Conservation (phyloP, 2,888 invertebrate species). For the Stenoptilia bipunctidactyla region DNA sequence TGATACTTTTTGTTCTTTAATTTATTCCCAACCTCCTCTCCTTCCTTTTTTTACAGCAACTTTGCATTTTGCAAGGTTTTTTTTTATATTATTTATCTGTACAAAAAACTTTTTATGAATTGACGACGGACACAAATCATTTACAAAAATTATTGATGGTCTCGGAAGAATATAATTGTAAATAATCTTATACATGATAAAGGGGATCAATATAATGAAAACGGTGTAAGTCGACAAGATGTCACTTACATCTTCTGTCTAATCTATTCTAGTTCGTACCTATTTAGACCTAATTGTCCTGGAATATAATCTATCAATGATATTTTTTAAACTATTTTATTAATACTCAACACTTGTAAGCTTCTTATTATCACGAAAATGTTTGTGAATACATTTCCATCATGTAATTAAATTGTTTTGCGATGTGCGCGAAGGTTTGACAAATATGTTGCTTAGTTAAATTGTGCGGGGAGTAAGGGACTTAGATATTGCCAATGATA, state of each 20-base stretch:
- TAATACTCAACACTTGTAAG: slow-evolving; percentile 24
- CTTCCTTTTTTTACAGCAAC: slow-evolving; percentile 30
- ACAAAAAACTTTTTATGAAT: not conserved
- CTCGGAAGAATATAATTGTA: slow-evolving; percentile 34
- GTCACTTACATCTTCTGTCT: not conserved
- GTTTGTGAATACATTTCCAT: slow-evolving; percentile 37
- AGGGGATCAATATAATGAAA: slow-evolving; percentile 68
- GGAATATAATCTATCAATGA: slow-evolving; percentile 27
- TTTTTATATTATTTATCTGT: not conserved
- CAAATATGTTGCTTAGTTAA: slow-evolving; percentile 43
- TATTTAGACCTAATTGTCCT: slow-evolving; percentile 57
- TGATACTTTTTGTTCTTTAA: slow-evolving; percentile 59
- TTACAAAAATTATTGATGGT: slow-evolving; percentile 22
- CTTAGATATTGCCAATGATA: slow-evolving; percentile 54
- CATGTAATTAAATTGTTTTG: slow-evolving; percentile 10
- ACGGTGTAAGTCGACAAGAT: not conserved
- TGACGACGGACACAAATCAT: slow-evolving; percentile 33
- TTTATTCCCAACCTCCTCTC: slow-evolving; percentile 39
- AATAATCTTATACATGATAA: slow-evolving; percentile 64
- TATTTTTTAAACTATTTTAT: slow-evolving; percentile 31
- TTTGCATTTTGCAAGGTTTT: too few relatives aligned
- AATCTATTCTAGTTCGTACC: slow-evolving; percentile 58
- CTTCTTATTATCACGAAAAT: slow-evolving; percentile 26
- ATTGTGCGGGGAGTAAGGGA: slow-evolving; percentile 60
- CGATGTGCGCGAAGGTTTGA: not conserved